A percentile compares a stretch with the other conserved stretches of the same genome.
Evolutionary conservation across 2,888 invertebrate genomes (phyloP).

Genomic region (Oscheius sp.): DNA sequence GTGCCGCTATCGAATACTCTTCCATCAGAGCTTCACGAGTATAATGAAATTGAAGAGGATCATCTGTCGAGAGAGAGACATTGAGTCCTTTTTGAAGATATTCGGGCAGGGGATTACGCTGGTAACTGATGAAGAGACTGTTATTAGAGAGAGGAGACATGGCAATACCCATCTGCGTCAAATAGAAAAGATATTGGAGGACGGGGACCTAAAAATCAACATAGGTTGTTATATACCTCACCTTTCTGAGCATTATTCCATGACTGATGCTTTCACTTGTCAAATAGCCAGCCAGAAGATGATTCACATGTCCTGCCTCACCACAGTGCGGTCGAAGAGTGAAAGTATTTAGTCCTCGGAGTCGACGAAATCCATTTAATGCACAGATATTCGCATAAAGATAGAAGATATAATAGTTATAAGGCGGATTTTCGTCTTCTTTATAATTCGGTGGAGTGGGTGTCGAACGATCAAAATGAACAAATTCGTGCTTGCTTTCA

Average conservation of each 20-base stretch:
- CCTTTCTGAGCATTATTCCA: slow-evolving; percentile 93
- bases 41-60: slow-evolving; percentile 98
- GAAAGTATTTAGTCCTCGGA: slow-evolving; percentile 77
- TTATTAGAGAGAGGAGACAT: slow-evolving; percentile 99
- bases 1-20: slow-evolving; percentile 98
- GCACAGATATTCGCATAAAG: slow-evolving; percentile 96
- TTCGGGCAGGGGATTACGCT: slow-evolving; percentile 95
- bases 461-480: slow-evolving; percentile 79
- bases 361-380: slow-evolving; percentile 87
- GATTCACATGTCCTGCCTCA: slow-evolving; percentile 96
- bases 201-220: slow-evolving; percentile 83
- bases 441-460: slow-evolving; percentile 85
- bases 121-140: slow-evolving; percentile 96
- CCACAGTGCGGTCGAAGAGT: slow-evolving; percentile 96
- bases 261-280: slow-evolving; percentile 98
- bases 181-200: slow-evolving; percentile 94
- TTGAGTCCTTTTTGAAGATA: slow-evolving; percentile 78
- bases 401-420: slow-evolving; percentile 96
- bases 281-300: slow-evolving; percentile 94
- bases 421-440: slow-evolving; percentile 93
- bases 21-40: slow-evolving; percentile 99
- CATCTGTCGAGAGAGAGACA: slow-evolving; percentile 94
- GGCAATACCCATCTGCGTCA: slow-evolving; percentile 95
- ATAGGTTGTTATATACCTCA: neutral
- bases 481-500: slow-evolving; percentile 97